phyloP scores from a whole-genome alignment of 2,888 invertebrate genomes.

The Phorcus lineatus region DNA sequence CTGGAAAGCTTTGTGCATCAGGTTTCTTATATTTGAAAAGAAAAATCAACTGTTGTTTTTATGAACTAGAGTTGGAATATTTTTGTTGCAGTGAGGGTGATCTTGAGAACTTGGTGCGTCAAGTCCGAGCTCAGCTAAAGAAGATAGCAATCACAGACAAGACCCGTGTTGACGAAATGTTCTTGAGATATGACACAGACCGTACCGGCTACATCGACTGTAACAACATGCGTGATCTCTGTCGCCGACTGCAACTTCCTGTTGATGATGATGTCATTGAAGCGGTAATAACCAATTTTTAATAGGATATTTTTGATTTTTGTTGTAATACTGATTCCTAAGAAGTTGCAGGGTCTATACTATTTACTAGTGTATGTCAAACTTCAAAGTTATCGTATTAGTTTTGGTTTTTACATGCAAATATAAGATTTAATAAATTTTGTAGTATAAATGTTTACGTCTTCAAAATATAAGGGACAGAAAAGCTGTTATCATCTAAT shows the following conservation, averaged over 20 bases:
- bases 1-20: conserved; percentile 68
- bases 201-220: conserved; percentile 71
- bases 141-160: conserved; percentile 75
- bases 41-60: too few species aligned
- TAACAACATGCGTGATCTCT: conserved; percentile 72
- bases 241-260: conserved; percentile 72
- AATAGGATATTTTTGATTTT: too few species aligned
- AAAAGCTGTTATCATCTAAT: too few species aligned
- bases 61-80: too few species aligned
- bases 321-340: too few species aligned
- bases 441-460: too few species aligned
- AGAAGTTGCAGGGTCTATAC: not conserved
- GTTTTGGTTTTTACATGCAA: too few species aligned
- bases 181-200: conserved; percentile 72
- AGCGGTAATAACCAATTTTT: conserved; percentile 61
- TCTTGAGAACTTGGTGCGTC: conserved; percentile 65
- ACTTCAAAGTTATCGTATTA: too few species aligned
- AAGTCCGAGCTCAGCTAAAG: conserved; percentile 74
- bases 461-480: too few species aligned
- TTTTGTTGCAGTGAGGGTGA: conserved; percentile 67
- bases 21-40: too few species aligned
- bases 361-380: too few species aligned
- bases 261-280: conserved; percentile 73
- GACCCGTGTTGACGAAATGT: conserved; percentile 73
- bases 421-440: too few species aligned